Base-by-base conservation (phyloP, 2,113 vertebrate species). In the Nothoprocta pentlandii region DNA sequence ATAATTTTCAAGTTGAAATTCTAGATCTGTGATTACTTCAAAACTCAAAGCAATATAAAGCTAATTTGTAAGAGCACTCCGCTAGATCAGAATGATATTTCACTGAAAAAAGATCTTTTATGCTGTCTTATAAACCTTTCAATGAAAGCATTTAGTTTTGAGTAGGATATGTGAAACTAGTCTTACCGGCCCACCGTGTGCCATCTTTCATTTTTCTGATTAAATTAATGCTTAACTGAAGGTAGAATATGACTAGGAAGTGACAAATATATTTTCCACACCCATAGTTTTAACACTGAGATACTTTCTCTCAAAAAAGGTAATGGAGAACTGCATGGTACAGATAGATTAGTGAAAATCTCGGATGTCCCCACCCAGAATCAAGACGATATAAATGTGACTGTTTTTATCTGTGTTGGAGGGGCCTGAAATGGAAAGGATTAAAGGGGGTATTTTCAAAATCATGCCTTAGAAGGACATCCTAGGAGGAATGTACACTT, bases 1-100 rank as follows among this genome's bases (percentile, higher is more conserved):
- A 17, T 23, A 70, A 51, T 15, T 34, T 70, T n/a, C 46, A 51
- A 51, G 22, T 23, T 70, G 16, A 70, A 70, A 70, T 70, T 15
- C 68, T 51, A 10, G 22, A 70, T 70, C 42, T 79, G 22, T 61
- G 91, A 96, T 96, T 95, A 71, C 47, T 95, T 89, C 78, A 93
- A 85, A 81, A 9, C 62, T 49, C 4, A 2, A 12, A 94, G 81
- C 49, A 61, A 87, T 69, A 74, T 6, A 4, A 78, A 49, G 44
- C 46, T 61, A 46, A 63, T 90, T 95, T 26, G 4, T 82, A 30
- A 94, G 95, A 87, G 80, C 88, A 16, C 5, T 77, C 71, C 82
- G 47, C 44, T 94, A 64, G 28, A 77, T 70, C 44, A 67, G 84
- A 96, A 93, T 56, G 39, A 32, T 28, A 80, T 2, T 11, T 7